Evolutionary conservation across 2,113 vertebrate genomes (phyloP).

Genomic region (Eolophus roseicapilla): DNA sequence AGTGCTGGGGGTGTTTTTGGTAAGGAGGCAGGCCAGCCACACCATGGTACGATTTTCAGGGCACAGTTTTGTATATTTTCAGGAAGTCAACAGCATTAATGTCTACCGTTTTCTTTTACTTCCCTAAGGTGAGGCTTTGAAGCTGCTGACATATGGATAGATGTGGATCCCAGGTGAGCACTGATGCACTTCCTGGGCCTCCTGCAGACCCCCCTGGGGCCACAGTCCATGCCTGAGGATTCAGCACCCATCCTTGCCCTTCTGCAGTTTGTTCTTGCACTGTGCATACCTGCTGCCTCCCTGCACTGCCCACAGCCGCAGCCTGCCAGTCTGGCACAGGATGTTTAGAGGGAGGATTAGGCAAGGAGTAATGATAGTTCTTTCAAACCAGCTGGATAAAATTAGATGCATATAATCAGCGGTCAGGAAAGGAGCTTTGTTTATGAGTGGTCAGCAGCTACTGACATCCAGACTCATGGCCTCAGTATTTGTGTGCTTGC

Average conservation of each 20-base stretch:
- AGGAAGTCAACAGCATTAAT: background rate
- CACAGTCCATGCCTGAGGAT: background rate
- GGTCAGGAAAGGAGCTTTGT: conserved; percentile 22
- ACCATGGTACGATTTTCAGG: background rate
- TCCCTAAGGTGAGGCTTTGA: background rate
- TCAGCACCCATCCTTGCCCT: background rate
- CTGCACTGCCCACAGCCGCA: background rate
- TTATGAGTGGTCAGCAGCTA: background rate
- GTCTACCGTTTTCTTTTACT: background rate
- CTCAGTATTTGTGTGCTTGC: background rate
- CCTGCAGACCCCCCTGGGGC: background rate
- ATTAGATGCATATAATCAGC: background rate
- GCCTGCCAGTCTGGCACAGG: background rate
- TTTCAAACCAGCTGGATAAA: conserved; percentile 24
- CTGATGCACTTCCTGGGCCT: background rate
- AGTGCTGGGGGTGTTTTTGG: background rate
- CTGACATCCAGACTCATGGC: background rate
- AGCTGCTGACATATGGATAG: background rate
- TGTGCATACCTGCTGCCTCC: background rate
- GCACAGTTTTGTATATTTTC: background rate
- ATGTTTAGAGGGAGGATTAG: background rate
- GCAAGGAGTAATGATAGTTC: conserved; percentile 12
- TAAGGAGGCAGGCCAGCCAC: background rate
- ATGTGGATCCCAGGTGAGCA: background rate
- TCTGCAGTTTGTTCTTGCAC: background rate